Percentiles rank a stretch among this genome's conserved stretches.
Conservation (phyloP, 2,888 invertebrate species). For the Lysandra coridon region DNA sequence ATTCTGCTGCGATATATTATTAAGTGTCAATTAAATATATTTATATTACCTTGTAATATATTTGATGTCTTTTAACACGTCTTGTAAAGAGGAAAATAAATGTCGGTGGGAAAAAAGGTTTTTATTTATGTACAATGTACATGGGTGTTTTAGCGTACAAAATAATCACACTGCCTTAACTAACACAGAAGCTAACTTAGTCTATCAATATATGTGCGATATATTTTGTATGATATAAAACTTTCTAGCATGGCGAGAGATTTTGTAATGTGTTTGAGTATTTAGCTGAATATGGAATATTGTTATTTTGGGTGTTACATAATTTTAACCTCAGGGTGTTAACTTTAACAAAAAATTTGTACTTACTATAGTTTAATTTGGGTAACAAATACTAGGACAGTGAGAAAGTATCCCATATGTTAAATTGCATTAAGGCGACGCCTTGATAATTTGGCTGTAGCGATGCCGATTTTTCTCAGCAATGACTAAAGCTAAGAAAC, state of each 20-base stretch:
- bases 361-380: no score
- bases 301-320: not conserved
- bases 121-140: conserved; percentile 74
- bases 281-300: not conserved
- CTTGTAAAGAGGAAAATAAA: conserved; percentile 38
- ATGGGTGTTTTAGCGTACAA: conserved; percentile 62
- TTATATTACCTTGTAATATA: conserved; percentile 37
- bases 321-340: not conserved
- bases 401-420: no score
- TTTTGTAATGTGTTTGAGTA: conserved; percentile 4
- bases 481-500: no score
- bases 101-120: conserved; percentile 70
- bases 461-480: no score
- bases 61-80: conserved; percentile 19
- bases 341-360: no score
- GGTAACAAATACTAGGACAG: no score
- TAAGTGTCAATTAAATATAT: conserved; percentile 26
- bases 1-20: conserved; percentile 22
- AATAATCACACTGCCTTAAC: conserved; percentile 58
- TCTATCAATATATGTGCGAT: conserved; percentile 60
- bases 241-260: conserved; percentile 50
- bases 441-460: no score
- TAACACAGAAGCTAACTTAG: conserved; percentile 62
- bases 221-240: conserved; percentile 58
- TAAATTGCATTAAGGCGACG: no score